Percentiles rank a stretch among this genome's conserved stretches.
Evolutionary conservation across 2,113 vertebrate genomes (phyloP).

Genomic region (Eurystomus gularis): DNA sequence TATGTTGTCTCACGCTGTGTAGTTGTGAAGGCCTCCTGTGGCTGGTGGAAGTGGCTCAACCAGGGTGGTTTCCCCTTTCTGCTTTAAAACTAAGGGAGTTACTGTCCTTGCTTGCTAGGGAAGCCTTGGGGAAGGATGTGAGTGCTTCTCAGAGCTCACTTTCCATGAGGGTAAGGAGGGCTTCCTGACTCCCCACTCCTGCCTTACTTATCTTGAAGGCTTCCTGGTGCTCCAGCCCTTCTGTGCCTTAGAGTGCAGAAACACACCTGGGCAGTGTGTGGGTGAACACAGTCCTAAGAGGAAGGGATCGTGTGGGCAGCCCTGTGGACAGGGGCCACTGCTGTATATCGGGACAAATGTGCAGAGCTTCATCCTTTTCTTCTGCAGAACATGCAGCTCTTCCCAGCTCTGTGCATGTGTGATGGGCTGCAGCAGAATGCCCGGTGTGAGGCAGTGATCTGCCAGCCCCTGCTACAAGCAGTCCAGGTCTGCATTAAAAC

Average conservation of each 20-base stretch:
- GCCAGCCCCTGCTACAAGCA: neutral
- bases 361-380: neutral
- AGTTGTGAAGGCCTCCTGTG: neutral
- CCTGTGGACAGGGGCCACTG: neutral
- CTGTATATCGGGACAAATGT: rapidly evolving
- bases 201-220: neutral
- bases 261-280: neutral
- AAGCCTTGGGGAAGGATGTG: neutral
- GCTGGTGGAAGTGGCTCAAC: neutral
- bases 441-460: neutral
- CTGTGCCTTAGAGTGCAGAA: neutral
- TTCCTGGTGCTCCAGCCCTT: neutral
- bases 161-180: neutral
- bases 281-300: neutral
- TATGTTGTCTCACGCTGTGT: neutral
- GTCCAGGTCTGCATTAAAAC: neutral
- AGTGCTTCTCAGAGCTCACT: neutral
- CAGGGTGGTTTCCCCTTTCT: neutral
- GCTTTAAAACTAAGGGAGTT: neutral
- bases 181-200: neutral
- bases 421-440: neutral
- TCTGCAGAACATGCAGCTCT: neutral
- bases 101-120: neutral
- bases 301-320: neutral
- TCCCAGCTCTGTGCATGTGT: neutral